These are phyloP conservation scores for Petrocephalus schoutedeni DNA, from an alignment of 2,797 vertebrate species.

Conservation along the genomic window DNA sequence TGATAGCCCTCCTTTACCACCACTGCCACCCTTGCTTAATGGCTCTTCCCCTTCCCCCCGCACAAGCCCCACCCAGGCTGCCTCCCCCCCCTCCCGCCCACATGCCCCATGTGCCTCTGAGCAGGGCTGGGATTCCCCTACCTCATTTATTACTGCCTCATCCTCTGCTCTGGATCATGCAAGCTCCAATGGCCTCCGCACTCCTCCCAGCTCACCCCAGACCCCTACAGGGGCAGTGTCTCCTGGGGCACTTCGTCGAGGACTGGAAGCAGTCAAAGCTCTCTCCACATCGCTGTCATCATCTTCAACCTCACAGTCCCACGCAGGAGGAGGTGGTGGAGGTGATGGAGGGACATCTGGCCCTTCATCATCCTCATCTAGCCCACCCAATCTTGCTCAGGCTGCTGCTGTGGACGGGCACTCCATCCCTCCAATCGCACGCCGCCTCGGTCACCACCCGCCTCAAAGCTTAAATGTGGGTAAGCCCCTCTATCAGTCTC, in stretches of 20 bases:
- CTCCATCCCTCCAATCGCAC: conserved; percentile 85
- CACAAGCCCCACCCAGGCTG: conserved; percentile 78
- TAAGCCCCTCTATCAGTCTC: conserved; percentile 96
- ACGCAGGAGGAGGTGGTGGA: conserved; percentile 46
- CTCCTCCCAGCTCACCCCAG: conserved; percentile 66
- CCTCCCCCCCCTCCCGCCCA: conserved; percentile 67
- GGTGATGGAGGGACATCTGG: conserved; percentile 52
- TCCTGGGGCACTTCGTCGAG: conserved; percentile 78
- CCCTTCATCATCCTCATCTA: conserved; percentile 62
- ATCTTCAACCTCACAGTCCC: conserved; percentile 48
- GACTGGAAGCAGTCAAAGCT: conserved; percentile 86
- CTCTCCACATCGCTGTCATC: conserved; percentile 58
- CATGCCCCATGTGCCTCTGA: conserved; percentile 67
- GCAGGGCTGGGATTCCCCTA: conserved; percentile 79
- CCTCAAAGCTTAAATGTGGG: conserved; percentile 96
- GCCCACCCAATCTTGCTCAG: conserved; percentile 38
- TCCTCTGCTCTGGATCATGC: conserved; percentile 60
- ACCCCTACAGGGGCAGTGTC: conserved; percentile 82
- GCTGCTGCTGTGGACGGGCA: conserved; percentile 72
- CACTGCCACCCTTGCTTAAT: conserved; percentile 70
- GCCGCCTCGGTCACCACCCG: conserved; percentile 89
- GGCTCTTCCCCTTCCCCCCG: conserved; percentile 79
- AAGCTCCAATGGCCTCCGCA: conserved; percentile 83
- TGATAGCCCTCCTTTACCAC: conserved; percentile 76
- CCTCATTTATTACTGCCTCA: conserved; percentile 40